These are phyloP conservation scores for Oxystoma pomonae DNA, from an alignment of 2,888 invertebrate species.

Conservation along the genomic window DNA sequence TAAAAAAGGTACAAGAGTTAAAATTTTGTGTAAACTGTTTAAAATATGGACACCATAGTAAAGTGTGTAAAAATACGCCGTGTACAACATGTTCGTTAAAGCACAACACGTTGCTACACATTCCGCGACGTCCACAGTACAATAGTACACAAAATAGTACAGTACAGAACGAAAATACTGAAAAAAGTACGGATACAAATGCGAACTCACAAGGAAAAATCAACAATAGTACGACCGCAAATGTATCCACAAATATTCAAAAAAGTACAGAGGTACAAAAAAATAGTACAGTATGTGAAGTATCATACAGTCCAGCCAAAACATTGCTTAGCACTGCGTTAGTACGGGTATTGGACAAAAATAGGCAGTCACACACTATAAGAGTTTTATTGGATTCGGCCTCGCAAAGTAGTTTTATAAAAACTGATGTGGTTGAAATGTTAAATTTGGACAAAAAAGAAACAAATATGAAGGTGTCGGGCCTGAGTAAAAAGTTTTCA, in stretches of 20 bases:
- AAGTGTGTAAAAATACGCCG: background rate
- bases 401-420: slow-evolving; percentile 9
- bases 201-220: background rate
- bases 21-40: slow-evolving; percentile 5
- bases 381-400: slow-evolving; percentile 8
- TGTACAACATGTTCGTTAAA: background rate
- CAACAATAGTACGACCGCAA: background rate
- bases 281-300: background rate
- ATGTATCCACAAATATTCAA: background rate
- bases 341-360: background rate
- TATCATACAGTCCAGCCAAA: background rate
- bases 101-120: background rate
- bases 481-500: background rate
- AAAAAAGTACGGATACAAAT: background rate
- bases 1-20: slow-evolving; percentile 1
- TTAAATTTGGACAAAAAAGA: background rate
- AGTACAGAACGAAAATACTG: slow-evolving; percentile 2
- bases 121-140: background rate
- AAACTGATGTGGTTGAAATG: background rate
- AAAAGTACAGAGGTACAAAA: background rate
- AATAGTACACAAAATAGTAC: background rate
- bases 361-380: slow-evolving; percentile 4
- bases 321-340: background rate
- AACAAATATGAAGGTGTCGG: slow-evolving; percentile 3
- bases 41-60: background rate